Conservation (phyloP, 2,888 invertebrate species). For the Merodon equestris region DNA sequence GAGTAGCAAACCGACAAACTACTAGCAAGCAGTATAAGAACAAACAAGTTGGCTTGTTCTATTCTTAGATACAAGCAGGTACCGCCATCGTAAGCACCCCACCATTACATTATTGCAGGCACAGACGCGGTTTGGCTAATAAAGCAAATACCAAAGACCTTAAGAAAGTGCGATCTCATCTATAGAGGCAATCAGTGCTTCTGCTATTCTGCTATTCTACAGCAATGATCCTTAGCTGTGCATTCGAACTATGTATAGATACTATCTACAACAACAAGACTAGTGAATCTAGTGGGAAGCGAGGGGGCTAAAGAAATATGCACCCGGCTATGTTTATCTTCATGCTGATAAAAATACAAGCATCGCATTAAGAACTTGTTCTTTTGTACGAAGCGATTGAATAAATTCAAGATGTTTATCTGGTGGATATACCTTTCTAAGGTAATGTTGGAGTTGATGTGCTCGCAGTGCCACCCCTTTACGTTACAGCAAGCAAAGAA, state of each 20-base stretch:
- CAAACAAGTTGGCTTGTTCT: conserved; percentile 59
- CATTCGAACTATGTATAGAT: conserved; percentile 34
- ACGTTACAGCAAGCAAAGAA: conserved; percentile 1
- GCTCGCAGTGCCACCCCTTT: conserved; percentile 22
- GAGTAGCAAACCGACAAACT: too few relatives aligned
- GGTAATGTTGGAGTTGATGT: conserved; percentile 46
- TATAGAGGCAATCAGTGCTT: conserved; percentile 64
- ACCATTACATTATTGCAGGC: background rate
- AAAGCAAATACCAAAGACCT: conserved; percentile 65
- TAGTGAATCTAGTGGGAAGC: background rate
- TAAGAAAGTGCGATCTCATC: conserved; percentile 63
- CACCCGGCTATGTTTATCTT: conserved; percentile 63
- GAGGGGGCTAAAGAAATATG: conserved; percentile 36
- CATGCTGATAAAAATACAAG: conserved; percentile 68
- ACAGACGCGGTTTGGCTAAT: conserved; percentile 54
- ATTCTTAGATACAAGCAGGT: conserved; percentile 55
- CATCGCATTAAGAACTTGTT: conserved; percentile 67
- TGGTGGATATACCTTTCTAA: conserved; percentile 64
- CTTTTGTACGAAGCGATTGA: conserved; percentile 63
- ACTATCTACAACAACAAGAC: conserved; percentile 8
- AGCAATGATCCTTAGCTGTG: conserved; percentile 58
- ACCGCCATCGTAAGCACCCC: too few relatives aligned
- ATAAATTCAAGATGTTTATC: conserved; percentile 67
- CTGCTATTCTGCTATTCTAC: conserved; percentile 20
- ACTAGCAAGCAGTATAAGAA: conserved; percentile 19